Percentiles rank a stretch among this genome's conserved stretches.
Evolutionary conservation across 1,140 invertebrate genomes (phyloP).

Genomic region (Lasioglossum albipes): DNA sequence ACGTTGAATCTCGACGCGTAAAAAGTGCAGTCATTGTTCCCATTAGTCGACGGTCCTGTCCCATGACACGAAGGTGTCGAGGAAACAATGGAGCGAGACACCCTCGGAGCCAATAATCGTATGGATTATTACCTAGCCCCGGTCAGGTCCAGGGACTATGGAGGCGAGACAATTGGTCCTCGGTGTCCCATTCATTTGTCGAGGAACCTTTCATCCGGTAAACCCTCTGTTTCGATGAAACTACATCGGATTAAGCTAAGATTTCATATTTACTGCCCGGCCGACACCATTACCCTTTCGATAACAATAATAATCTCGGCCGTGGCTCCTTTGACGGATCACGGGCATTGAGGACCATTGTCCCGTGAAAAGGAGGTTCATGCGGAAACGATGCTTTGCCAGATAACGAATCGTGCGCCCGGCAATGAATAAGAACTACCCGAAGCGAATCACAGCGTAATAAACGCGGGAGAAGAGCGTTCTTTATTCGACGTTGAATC

Average conservation of each 20-base stretch:
- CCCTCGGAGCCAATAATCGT: slow-evolving; percentile 15
- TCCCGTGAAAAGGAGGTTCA: too few relatives aligned
- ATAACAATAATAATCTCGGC: too few relatives aligned
- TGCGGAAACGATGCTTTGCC: too few relatives aligned
- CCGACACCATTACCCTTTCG: too few relatives aligned
- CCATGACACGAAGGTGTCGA: not conserved
- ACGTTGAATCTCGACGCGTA: not conserved
- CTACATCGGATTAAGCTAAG: not conserved
- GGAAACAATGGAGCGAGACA: slow-evolving; percentile 8
- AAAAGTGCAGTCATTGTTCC: not conserved
- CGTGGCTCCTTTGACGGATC: too few relatives aligned
- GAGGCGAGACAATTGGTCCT: not conserved
- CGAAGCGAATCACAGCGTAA: too few relatives aligned
- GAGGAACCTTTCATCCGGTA: not conserved
- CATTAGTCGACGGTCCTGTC: not conserved
- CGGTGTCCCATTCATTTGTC: slow-evolving; percentile 17
- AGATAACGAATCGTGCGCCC: too few relatives aligned
- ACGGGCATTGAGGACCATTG: too few relatives aligned
- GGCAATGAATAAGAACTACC: too few relatives aligned
- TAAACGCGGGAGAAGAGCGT: not conserved
- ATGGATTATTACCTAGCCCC: slow-evolving; percentile 12
- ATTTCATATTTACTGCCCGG: not conserved
- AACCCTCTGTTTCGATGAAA: not conserved
- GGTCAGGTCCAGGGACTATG: not conserved
- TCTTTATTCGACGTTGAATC: not conserved